A percentile compares a stretch with the other conserved stretches of the same genome.
Conservation (phyloP, 2,797 vertebrate species). For the Macroramphosus scolopax region DNA sequence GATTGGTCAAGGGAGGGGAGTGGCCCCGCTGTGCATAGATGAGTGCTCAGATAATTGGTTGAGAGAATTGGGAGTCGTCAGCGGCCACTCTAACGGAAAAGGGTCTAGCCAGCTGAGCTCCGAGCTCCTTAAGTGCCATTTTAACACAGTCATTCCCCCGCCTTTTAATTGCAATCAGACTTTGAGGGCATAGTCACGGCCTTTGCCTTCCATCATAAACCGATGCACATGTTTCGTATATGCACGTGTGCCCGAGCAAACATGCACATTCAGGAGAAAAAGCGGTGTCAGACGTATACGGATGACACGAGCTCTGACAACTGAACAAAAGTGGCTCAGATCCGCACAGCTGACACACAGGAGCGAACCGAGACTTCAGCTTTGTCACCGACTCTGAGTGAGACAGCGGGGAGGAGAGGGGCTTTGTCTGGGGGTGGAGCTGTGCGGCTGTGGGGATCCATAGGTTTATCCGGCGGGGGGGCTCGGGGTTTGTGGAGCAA, state of each 20-base stretch:
- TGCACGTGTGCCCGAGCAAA: slow-evolving; percentile 17
- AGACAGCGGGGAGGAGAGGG: slow-evolving; percentile 37
- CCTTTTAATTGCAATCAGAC: slow-evolving; percentile 76
- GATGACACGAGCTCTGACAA: slow-evolving; percentile 17
- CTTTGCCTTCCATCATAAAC: slow-evolving; percentile 36
- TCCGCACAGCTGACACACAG: slow-evolving; percentile 55
- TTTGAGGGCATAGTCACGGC: slow-evolving; percentile 54
- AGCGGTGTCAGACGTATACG: slow-evolving; percentile 11
- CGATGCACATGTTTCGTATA: slow-evolving; percentile 9
- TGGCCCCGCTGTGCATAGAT: slow-evolving; percentile 67
- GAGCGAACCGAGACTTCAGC: slow-evolving; percentile 51
- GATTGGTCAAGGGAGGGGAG: slow-evolving; percentile 69
- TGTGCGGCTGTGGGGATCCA: slow-evolving; percentile 67
- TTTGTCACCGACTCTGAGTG: slow-evolving; percentile 57
- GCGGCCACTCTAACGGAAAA: slow-evolving; percentile 68
- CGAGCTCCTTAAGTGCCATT: slow-evolving; percentile 73
- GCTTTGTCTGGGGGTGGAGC: slow-evolving; percentile 67
- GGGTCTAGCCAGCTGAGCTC: slow-evolving; percentile 69
- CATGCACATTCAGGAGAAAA: slow-evolving; percentile 9
- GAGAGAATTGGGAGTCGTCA: slow-evolving; percentile 74
- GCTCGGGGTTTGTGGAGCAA: slow-evolving; percentile 65
- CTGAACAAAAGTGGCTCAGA: slow-evolving; percentile 35
- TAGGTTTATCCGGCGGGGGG: slow-evolving; percentile 70
- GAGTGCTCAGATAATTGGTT: slow-evolving; percentile 76
- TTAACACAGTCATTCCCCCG: slow-evolving; percentile 66